Conservation (phyloP, 1,140 invertebrate genomes). For the Helicorthomorpha holstii region DNA sequence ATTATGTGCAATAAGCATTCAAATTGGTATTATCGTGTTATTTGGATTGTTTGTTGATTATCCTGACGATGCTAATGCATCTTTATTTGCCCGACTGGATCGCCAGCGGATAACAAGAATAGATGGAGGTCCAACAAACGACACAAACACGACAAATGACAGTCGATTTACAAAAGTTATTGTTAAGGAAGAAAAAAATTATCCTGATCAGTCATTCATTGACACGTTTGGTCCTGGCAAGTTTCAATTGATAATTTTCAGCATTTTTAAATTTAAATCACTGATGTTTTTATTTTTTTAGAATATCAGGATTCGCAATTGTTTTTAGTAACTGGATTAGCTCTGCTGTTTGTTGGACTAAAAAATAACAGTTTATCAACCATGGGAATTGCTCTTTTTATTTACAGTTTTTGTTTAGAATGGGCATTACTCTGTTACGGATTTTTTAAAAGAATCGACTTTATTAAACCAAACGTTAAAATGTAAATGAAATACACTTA, state of each 20-base stretch:
- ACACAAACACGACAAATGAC: no score
- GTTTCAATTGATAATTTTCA: no score
- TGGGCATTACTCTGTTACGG: slow-evolving; percentile 61
- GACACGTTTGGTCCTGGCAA: no score
- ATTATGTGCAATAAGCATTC: neutral
- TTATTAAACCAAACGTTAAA: slow-evolving; percentile 20
- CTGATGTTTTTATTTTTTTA: neutral
- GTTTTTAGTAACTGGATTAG: neutral
- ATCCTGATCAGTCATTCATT: no score
- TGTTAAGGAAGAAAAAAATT: no score
- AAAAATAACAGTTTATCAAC: slow-evolving; percentile 11
- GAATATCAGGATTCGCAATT: neutral
- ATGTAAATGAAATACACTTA: slow-evolving; percentile 13
- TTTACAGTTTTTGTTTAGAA: slow-evolving; percentile 56
- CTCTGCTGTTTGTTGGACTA: neutral
- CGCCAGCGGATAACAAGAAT: no score
- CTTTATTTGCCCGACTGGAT: neutral
- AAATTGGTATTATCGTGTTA: neutral
- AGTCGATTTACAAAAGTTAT: no score
- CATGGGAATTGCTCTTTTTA: slow-evolving; percentile 35
- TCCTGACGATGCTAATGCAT: neutral
- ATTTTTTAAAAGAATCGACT: slow-evolving; percentile 43
- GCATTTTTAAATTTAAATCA: no score
- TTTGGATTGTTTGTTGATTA: neutral
- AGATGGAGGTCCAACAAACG: no score